These are phyloP conservation scores for Colius striatus DNA, from an alignment of 2,113 vertebrate genomes.

Conservation along the genomic window DNA sequence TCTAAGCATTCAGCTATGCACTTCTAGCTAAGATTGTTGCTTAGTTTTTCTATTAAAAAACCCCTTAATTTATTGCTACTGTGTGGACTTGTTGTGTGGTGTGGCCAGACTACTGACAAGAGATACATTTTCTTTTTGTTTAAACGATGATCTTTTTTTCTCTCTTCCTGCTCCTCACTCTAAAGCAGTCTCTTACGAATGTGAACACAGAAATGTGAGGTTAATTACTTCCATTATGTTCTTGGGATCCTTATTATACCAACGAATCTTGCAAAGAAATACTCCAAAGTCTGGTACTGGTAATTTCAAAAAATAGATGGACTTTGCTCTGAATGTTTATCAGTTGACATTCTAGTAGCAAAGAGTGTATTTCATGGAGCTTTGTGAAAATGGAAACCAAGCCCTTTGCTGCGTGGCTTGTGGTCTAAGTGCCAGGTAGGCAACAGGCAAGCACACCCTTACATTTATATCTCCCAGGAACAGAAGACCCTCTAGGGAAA, in stretches of 20 bases:
- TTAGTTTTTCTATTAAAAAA: neutral
- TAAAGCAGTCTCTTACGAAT: neutral
- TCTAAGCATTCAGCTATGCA: neutral
- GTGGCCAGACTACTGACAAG: neutral
- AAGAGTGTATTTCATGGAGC: neutral
- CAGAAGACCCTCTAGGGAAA: neutral
- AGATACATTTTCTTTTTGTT: neutral
- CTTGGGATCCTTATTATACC: neutral
- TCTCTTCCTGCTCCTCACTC: neutral
- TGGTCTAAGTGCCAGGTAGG: neutral
- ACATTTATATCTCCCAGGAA: neutral
- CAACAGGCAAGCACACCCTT: neutral
- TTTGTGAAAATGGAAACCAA: neutral
- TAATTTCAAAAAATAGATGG: neutral
- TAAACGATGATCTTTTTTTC: conserved; percentile 6
- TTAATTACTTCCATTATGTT: conserved; percentile 29
- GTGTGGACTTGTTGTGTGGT: neutral
- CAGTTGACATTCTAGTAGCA: neutral
- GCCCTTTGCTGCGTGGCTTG: neutral
- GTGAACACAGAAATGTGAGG: neutral
- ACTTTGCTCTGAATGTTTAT: neutral
- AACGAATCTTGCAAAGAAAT: neutral
- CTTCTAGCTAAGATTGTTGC: neutral
- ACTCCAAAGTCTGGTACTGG: neutral
- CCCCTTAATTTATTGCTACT: neutral